Evolutionary conservation across 2,888 invertebrate species (phyloP).

Genomic region (Galeruca laticollis): DNA sequence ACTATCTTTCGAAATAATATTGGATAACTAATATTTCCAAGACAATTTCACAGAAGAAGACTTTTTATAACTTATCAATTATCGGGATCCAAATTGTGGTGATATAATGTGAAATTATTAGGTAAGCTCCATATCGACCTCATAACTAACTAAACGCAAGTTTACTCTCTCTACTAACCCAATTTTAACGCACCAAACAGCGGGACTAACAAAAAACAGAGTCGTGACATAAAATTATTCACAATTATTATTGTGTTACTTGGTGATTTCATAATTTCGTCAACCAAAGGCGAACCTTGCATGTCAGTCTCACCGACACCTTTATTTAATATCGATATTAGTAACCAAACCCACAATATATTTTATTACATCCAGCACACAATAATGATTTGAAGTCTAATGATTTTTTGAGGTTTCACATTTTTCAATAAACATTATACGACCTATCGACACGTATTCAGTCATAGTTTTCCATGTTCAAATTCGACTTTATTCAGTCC

Average conservation of each 20-base stretch:
- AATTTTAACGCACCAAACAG: constrained; percentile 34
- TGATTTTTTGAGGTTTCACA: neutral
- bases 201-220: constrained; percentile 22
- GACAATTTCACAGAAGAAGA: no score
- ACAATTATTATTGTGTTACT: constrained; percentile 34
- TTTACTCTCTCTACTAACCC: constrained; percentile 28
- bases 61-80: neutral
- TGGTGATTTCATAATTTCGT: constrained; percentile 34
- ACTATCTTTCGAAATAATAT: no score
- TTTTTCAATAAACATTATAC: neutral
- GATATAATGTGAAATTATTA: neutral
- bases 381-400: neutral
- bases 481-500: no score
- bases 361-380: constrained; percentile 17
- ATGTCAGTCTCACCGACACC: constrained; percentile 41
- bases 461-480: no score
- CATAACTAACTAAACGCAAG: neutral
- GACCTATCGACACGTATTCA: no score
- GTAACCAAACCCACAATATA: constrained; percentile 48
- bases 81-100: neutral
- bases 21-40: no score
- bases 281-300: constrained; percentile 36
- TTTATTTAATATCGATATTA: constrained; percentile 46
- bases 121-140: neutral
- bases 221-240: constrained; percentile 33